Base-by-base conservation (phyloP, 1,140 invertebrate species). In the Macrobrachium rosenbergii region DNA sequence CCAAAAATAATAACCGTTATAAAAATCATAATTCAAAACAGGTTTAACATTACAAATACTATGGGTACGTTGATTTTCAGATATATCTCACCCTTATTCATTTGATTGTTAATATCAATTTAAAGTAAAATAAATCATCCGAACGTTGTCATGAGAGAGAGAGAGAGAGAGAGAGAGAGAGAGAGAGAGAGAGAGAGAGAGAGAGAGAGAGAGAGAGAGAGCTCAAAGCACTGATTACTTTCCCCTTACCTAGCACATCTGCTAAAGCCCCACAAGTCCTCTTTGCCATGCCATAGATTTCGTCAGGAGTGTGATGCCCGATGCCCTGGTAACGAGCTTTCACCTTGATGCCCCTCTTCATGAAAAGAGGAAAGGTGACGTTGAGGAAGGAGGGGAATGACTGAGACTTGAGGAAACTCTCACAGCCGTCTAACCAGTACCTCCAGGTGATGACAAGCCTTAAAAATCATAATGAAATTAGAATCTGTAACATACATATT, bases 221-320 rank as follows among this genome's bases (percentile, higher is more conserved):
- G 21, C 37, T 21, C 67, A 28, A 11, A 28, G 6, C 37, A 16
- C 19, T 16, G 6, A 8, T 43, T 72, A 6, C 37, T n/a, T 43
- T 43, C 37, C 21, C 23, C 77, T 59, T 19, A 84, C 82, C 82
- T 37, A 84, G 72, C n/a, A 76, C 73, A 16, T 75, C 82, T 16
- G 73, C 64, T 16, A 84, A 69, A 11, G 82, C 72, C 17, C n/a
- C 5, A 10, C 73, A 28, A n/a, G 82, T 58, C 8, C 23, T 76
- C 69, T 63, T 75, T 6, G n/a, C 37, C 17, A 84, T 84, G 5
- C 2, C 64, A 67, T 59, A 84, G 69, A 84, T 84, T 60, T 84
- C 82, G 0, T 52, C 19, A 16, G 82, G 82, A 14, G 58, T 60
- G 72, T 84, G 82, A 19, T 60, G 37, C 2, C 69, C 82, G 59